phyloP scores from a whole-genome alignment of 2,888 invertebrate species.

The Thyatira batis region DNA sequence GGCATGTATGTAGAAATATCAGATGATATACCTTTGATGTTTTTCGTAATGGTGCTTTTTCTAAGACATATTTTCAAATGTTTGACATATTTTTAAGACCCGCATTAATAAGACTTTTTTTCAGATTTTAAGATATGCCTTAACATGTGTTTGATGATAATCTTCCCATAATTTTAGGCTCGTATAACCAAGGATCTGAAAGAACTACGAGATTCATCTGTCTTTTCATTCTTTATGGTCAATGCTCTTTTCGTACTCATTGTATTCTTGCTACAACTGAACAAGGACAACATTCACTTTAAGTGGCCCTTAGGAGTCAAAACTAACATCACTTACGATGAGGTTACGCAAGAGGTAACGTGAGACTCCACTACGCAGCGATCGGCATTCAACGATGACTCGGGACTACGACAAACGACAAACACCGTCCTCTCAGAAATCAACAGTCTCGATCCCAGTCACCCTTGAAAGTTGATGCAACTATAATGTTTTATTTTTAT shows the following conservation, averaged over 20 bases:
- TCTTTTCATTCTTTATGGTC: conserved; percentile 98
- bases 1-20: too few relatives aligned
- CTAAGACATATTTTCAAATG: too few relatives aligned
- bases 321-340: conserved; percentile 96
- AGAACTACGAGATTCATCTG: conserved; percentile 96
- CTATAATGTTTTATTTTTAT: conserved; percentile 67
- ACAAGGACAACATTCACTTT: conserved; percentile 97
- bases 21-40: too few relatives aligned
- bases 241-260: conserved; percentile 99
- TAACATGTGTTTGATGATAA: conserved; percentile 38
- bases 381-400: conserved; percentile 79
- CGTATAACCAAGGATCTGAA: conserved; percentile 95
- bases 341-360: conserved; percentile 95
- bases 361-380: conserved; percentile 68
- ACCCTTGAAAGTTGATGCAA: conserved; percentile 80
- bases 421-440: conserved; percentile 13
- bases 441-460: conserved; percentile 68
- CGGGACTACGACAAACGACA: conserved; percentile 35
- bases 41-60: neutral
- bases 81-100: neutral
- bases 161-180: conserved; percentile 87
- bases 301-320: conserved; percentile 98
- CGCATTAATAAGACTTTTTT: neutral
- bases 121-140: conserved; percentile 17
- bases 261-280: conserved; percentile 98